Percentiles rank a stretch among this genome's conserved stretches.
Evolutionary conservation across 2,888 invertebrate genomes (phyloP).

Genomic region (Coecobrya sp.): DNA sequence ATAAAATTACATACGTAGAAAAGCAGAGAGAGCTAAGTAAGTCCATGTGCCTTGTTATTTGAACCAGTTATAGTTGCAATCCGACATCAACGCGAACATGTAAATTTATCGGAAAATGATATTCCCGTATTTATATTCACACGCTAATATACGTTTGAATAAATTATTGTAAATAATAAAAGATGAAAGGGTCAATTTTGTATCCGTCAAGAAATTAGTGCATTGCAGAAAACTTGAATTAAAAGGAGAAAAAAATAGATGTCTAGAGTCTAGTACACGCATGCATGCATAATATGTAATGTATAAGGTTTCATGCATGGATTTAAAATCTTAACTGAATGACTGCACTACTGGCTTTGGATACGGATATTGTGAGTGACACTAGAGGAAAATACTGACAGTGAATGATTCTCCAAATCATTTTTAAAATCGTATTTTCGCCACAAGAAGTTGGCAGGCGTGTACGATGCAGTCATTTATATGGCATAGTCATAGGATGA

Average conservation of each 20-base stretch:
- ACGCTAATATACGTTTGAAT: not conserved
- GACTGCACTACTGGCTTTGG: not conserved
- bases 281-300: too few species aligned
- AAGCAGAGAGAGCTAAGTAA: too few species aligned
- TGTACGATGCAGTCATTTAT: too few species aligned
- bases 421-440: conserved; percentile 38
- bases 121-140: conserved; percentile 13
- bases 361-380: conserved; percentile 6
- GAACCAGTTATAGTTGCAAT: conserved; percentile 7
- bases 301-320: not conserved
- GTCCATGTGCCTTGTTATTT: conserved; percentile 21
- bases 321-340: not conserved
- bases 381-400: conserved; percentile 66
- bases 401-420: conserved; percentile 69
- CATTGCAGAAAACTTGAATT: not conserved
- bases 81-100: not conserved
- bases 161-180: conserved; percentile 15
- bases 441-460: conserved; percentile 44
- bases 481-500: not conserved
- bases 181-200: conserved; percentile 61
- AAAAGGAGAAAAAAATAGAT: too few species aligned
- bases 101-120: conserved; percentile 6
- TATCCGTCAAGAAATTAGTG: conserved; percentile 41
- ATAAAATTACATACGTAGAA: conserved; percentile 8
- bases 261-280: too few species aligned